phyloP scores from a whole-genome alignment of 2,113 vertebrate genomes.

The Silurus asotus region DNA sequence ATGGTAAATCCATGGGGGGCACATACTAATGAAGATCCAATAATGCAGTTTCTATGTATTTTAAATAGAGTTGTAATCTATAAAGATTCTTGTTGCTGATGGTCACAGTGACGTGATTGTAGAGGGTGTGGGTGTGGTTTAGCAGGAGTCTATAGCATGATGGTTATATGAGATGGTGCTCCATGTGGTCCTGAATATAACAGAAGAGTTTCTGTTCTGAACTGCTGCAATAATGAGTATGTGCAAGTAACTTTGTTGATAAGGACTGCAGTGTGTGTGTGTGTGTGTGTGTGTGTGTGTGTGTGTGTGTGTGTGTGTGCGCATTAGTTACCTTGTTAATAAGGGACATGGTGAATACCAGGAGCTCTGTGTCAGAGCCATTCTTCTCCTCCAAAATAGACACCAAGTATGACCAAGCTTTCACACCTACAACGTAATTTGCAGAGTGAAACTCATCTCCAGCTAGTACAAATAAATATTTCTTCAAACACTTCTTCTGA shows the following conservation, averaged over 20 bases:
- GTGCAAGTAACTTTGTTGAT: no score
- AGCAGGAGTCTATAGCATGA: background rate
- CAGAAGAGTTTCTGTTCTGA: no score
- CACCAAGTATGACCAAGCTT: slow-evolving; percentile 82
- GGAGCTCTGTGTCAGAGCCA: slow-evolving; percentile 82
- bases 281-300: background rate
- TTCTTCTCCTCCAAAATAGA: slow-evolving; percentile 85
- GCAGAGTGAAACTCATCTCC: background rate
- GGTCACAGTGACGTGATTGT: no score
- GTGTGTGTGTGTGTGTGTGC: background rate
- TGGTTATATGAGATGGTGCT: no score
- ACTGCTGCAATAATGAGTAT: no score
- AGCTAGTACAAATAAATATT: background rate
- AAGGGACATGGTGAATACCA: slow-evolving; percentile 86
- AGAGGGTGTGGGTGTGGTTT: background rate
- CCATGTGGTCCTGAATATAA: no score
- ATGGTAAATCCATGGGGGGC: no score
- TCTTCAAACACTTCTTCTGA: background rate
- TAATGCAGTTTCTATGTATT: no score
- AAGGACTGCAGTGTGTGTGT: background rate
- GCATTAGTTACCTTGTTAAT: slow-evolving; percentile 86
- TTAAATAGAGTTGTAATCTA: no score
- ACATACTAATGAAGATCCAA: no score
- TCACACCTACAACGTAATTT: slow-evolving; percentile 66
- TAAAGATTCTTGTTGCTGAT: no score